Percentiles rank a stretch among this genome's conserved stretches.
These are phyloP conservation scores for Nyleta sp. DNA, from an alignment of 2,888 invertebrate species.

Conservation along the genomic window DNA sequence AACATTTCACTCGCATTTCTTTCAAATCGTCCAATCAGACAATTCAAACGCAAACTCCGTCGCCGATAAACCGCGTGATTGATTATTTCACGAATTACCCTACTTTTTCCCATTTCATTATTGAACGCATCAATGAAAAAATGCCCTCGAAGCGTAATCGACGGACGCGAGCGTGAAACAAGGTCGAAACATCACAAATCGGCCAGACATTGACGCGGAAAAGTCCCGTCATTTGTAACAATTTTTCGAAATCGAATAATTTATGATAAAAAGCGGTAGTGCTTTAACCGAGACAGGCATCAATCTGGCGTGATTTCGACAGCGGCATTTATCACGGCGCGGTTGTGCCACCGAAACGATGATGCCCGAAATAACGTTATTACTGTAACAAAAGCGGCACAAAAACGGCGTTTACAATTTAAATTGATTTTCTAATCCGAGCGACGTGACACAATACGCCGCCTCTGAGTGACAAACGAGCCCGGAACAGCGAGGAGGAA, in stretches of 20 bases:
- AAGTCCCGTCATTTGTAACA: slow-evolving; percentile 5
- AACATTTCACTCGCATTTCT: too few species aligned
- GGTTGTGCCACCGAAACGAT: slow-evolving; percentile 41
- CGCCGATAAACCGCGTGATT: too few species aligned
- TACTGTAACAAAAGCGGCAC: slow-evolving; percentile 14
- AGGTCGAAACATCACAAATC: slow-evolving; percentile 4
- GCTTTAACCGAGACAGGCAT: slow-evolving; percentile 33
- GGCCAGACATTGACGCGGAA: not conserved
- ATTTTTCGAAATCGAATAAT: slow-evolving; percentile 31
- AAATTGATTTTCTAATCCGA: slow-evolving; percentile 49
- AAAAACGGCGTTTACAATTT: slow-evolving; percentile 40
- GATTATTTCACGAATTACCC: too few species aligned
- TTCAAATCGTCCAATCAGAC: too few species aligned
- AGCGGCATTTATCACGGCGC: slow-evolving; percentile 40
- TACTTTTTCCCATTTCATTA: too few species aligned
- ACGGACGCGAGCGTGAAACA: too few species aligned
- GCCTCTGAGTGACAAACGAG: slow-evolving; percentile 50
- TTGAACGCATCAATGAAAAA: too few species aligned
- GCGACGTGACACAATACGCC: slow-evolving; percentile 13
- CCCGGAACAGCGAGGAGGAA: slow-evolving; percentile 66
- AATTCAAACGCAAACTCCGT: too few species aligned
- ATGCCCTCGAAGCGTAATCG: too few species aligned
- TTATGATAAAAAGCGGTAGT: slow-evolving; percentile 47
- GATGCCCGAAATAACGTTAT: slow-evolving; percentile 28
- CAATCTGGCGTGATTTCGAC: slow-evolving; percentile 45